Conservation (phyloP, 1,140 invertebrate genomes). For the Brachionus sp. region DNA sequence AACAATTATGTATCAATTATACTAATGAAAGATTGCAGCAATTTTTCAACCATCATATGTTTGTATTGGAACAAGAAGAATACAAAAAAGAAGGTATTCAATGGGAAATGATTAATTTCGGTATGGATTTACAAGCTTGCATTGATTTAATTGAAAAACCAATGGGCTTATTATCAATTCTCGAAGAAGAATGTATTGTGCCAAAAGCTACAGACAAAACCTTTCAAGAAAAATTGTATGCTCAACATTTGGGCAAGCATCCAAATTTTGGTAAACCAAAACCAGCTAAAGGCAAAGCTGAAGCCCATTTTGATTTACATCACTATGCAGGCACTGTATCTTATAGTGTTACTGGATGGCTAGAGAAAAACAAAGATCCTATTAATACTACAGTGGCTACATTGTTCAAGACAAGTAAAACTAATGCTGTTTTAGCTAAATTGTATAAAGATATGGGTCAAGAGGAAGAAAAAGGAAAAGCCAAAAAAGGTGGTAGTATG, state of each 20-base stretch:
- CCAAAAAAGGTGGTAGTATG: slow-evolving; percentile 93
- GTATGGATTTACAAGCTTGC: slow-evolving; percentile 94
- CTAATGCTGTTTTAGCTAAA: slow-evolving; percentile 10
- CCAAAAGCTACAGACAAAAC: slow-evolving; percentile 98
- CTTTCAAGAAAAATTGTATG: slow-evolving; percentile 92
- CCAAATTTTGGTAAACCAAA: slow-evolving; percentile 94
- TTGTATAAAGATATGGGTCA: slow-evolving; percentile 36
- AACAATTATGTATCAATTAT: slow-evolving; percentile 99
- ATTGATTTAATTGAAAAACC: slow-evolving; percentile 99
- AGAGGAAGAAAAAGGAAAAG: slow-evolving; percentile 61
- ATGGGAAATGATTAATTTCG: slow-evolving; percentile 99
- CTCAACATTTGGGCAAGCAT: slow-evolving; percentile 97
- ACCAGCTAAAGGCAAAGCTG: slow-evolving; percentile 86
- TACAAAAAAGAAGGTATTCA: slow-evolving; percentile 96
- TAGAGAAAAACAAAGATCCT: slow-evolving; percentile 99
- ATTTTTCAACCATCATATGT: slow-evolving; percentile 99
- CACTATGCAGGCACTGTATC: slow-evolving; percentile 95
- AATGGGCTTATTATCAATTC: slow-evolving; percentile 99
- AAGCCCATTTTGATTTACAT: slow-evolving; percentile 94
- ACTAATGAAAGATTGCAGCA: slow-evolving; percentile 99
- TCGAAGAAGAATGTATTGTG: slow-evolving; percentile 99
- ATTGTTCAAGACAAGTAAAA: slow-evolving; percentile 26
- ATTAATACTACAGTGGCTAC: slow-evolving; percentile 87
- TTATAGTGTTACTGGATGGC: slow-evolving; percentile 78
- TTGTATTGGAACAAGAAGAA: slow-evolving; percentile 99